phyloP scores from a whole-genome alignment of 2,113 vertebrate genomes.

The Calonectris borealis region DNA sequence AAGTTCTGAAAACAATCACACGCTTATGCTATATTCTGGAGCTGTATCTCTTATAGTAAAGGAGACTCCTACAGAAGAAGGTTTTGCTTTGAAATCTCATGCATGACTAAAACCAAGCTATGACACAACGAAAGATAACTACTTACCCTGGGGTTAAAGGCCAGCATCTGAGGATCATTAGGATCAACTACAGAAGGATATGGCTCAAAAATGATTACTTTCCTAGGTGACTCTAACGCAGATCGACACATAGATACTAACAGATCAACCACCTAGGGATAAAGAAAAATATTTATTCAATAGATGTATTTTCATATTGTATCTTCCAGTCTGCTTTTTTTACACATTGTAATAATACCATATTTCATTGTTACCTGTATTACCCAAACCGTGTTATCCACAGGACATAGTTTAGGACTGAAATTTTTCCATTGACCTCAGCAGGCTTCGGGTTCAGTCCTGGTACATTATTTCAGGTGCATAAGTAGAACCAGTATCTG shows the following conservation, averaged over 20 bases:
- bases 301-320: not conserved
- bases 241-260: conserved; percentile 92
- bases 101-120: not conserved
- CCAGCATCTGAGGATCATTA: conserved; percentile 86
- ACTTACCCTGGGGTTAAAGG: conserved; percentile 90
- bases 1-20: not conserved
- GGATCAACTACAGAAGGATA: conserved; percentile 93
- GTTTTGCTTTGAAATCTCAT: not conserved
- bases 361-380: not conserved
- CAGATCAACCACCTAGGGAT: conserved; percentile 86
- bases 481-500: not conserved
- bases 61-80: not conserved
- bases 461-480: not conserved
- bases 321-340: not conserved
- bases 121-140: not conserved
- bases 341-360: not conserved
- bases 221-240: conserved; percentile 89
- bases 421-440: not conserved
- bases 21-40: not conserved
- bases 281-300: not conserved
- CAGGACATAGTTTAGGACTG: not conserved
- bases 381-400: rapidly evolving
- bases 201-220: conserved; percentile 93
- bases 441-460: not conserved
- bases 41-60: not conserved